A percentile compares a stretch with the other conserved stretches of the same genome.
These are phyloP conservation scores for Cottus gobio DNA, from an alignment of 2,113 vertebrate species.

Conservation along the genomic window DNA sequence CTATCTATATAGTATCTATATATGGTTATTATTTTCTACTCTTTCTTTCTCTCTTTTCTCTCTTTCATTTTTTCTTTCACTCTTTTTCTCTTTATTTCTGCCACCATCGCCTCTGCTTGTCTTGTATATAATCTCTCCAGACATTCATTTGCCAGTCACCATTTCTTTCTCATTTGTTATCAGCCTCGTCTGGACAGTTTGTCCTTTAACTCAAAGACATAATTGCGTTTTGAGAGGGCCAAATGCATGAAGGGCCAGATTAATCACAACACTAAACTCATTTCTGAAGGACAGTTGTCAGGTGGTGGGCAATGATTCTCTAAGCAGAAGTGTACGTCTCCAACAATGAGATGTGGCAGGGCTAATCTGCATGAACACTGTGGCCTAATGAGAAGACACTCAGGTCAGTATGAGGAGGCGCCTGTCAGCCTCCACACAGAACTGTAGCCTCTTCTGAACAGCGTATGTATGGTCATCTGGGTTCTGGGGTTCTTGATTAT, in stretches of 20 bases:
- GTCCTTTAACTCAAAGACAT: conserved; percentile 69
- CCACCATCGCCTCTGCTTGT: background rate
- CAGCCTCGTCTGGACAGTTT: conserved; percentile 47
- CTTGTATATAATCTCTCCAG: background rate
- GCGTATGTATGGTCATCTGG: conserved; percentile 7
- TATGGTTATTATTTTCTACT: background rate
- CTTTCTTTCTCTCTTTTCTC: background rate
- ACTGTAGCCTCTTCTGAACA: background rate
- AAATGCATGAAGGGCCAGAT: conserved; percentile 44
- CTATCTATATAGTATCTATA: no score
- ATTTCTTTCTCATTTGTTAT: conserved; percentile 59
- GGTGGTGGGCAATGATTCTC: conserved; percentile 24
- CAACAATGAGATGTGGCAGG: conserved; percentile 70
- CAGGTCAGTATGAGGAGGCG: conserved; percentile 44
- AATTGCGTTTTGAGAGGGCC: conserved; percentile 70
- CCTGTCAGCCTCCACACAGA: conserved; percentile 27
- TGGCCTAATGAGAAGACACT: conserved; percentile 60
- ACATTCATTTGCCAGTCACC: conserved; percentile 38
- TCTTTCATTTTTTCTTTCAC: background rate
- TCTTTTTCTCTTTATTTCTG: background rate
- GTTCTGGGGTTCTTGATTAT: conserved; percentile 22
- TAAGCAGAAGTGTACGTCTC: conserved; percentile 31
- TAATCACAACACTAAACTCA: conserved; percentile 69
- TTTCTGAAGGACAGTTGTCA: conserved; percentile 62
- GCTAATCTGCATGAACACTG: conserved; percentile 51